These are phyloP conservation scores for Drosophila pegasa DNA, from an alignment of 2,888 invertebrate genomes.

Conservation along the genomic window DNA sequence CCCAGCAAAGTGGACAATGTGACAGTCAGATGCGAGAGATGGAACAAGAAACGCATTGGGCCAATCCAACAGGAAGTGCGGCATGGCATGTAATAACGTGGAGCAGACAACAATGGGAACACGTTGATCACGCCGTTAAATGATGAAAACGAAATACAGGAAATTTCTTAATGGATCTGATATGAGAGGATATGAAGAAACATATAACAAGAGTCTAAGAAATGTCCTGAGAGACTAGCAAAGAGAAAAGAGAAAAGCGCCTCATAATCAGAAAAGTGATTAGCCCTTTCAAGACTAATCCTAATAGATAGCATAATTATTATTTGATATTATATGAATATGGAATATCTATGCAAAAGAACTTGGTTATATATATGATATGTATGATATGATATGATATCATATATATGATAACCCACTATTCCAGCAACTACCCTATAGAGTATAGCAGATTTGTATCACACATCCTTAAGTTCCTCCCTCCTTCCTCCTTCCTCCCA, in stretches of 20 bases:
- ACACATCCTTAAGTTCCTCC: neutral
- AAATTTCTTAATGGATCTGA: conserved; percentile 4
- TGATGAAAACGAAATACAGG: conserved; percentile 15
- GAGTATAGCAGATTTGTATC: neutral
- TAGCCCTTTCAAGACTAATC: too few relatives aligned
- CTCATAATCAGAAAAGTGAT: too few relatives aligned
- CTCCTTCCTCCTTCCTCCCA: conserved; percentile 1
- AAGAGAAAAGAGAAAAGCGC: too few relatives aligned
- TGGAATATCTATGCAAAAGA: neutral
- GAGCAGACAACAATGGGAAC: conserved; percentile 29
- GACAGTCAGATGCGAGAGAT: conserved; percentile 43
- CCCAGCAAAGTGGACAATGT: conserved; percentile 66
- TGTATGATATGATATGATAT: too few relatives aligned
- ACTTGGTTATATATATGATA: too few relatives aligned
- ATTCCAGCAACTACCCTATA: neutral
- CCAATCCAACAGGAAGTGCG: conserved; percentile 26
- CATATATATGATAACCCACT: too few relatives aligned
- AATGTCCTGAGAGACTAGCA: neutral
- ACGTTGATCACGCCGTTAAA: conserved; percentile 33
- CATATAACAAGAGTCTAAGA: neutral
- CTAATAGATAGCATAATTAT: too few relatives aligned
- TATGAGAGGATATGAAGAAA: neutral
- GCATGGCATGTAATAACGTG: conserved; percentile 10
- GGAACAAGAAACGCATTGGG: conserved; percentile 31
- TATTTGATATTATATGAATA: too few relatives aligned